phyloP scores from a whole-genome alignment of 1,140 invertebrate species.

The Pristionchus pacificus region DNA sequence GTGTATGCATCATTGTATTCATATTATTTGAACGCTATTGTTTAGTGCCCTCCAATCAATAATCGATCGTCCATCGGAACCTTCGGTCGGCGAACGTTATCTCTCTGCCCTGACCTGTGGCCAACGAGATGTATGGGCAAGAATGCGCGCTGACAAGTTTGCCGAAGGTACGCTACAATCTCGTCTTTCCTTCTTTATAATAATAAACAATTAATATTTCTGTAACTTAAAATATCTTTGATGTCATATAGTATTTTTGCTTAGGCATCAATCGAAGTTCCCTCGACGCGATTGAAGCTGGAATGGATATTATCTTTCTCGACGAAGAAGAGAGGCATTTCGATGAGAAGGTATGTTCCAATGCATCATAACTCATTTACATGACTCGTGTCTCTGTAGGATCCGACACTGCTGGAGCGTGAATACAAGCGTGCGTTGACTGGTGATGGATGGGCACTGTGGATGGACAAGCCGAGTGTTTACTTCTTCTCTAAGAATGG shows the following conservation, averaged over 20 bases:
- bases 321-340: slow-evolving; percentile 38
- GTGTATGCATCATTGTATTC: too few relatives aligned
- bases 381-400: too few relatives aligned
- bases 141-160: slow-evolving; percentile 37
- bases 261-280: slow-evolving; percentile 41
- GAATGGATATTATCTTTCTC: slow-evolving; percentile 39
- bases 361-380: too few relatives aligned
- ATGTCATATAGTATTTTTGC: too few relatives aligned
- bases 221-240: too few relatives aligned
- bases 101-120: slow-evolving; percentile 35
- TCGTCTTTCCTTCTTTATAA: too few relatives aligned
- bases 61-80: slow-evolving; percentile 24
- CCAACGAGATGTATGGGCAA: slow-evolving; percentile 39
- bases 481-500: slow-evolving; percentile 41
- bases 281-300: slow-evolving; percentile 34
- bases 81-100: slow-evolving; percentile 25
- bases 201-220: too few relatives aligned
- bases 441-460: slow-evolving; percentile 39
- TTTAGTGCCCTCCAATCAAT: slow-evolving; percentile 37
- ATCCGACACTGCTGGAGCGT: too few relatives aligned
- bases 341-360: too few relatives aligned
- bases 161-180: slow-evolving; percentile 12
- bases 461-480: slow-evolving; percentile 43
- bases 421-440: slow-evolving; percentile 36
- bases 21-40: slow-evolving; percentile 1